Base-by-base conservation (phyloP, 2,888 invertebrate species). In the Trachelus troglodyta region DNA sequence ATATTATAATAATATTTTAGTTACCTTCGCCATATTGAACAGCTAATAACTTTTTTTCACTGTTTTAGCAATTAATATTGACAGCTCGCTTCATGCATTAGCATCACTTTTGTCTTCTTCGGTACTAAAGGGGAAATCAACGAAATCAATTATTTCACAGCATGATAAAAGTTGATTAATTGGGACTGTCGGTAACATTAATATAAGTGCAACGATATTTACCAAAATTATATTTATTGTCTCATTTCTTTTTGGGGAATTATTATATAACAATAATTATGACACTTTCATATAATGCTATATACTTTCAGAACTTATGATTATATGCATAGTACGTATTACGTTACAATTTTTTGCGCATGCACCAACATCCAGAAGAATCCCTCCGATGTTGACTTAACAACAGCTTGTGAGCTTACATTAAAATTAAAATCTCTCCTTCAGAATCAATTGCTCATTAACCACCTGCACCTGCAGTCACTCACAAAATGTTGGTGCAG, bases 151-250 rank as follows among this genome's bases (percentile, higher is more conserved):
- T 56, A 9, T 9, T 56, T 23, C 56, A 56, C 56, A 9, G 23
- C 9, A 23, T 9, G 6, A 23, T 56, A 9, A 56, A 56, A 6
- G 23, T 23, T 40, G 4, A 40, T 40, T 23, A 23, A 23, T 56
- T 15, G 23, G 23, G 23, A 56, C 23, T 56, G 23, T 71, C 71
- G 12, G 71, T 71, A 33, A 71, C 9, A 71, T 34, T 6, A 12
- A 69, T 33, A 33, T 30, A 33, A 34, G 30, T 56, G 56, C 56
- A 71, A 74, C 75, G 81, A 12, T 85, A 86, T 81, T 87, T 90
- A 90, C 83, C 88, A 90, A 90, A 90, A 90, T 89, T 90, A 90
- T 89, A 90, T 90, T 90, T 90, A 90, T 90, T 90, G 90, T 90
- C 90, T 88, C 88, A 88, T 89, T 90, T 89, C 84, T 86, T 87